Conservation (phyloP, 2,888 invertebrate genomes). For the Phasia obesa region DNA sequence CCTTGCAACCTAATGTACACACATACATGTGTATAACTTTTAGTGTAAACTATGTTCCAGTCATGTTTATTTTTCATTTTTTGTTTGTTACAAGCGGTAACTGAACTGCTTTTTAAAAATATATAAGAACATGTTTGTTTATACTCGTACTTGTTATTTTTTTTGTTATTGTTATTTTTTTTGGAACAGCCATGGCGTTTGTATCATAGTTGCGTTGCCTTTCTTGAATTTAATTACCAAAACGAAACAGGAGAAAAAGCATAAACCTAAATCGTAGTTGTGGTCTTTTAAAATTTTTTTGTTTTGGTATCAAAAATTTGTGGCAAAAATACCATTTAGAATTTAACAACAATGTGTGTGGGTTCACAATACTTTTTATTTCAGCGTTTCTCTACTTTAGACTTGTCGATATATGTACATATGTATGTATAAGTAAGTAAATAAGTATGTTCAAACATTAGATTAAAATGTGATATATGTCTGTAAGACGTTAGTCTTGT, state of each 20-base stretch:
- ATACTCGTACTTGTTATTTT: too few species aligned
- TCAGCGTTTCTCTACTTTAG: constrained; percentile 26
- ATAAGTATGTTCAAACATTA: neutral
- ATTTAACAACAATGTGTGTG: constrained; percentile 59
- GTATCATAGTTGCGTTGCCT: constrained; percentile 58
- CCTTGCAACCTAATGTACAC: constrained; percentile 32
- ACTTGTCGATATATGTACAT: constrained; percentile 2
- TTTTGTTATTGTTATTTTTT: neutral
- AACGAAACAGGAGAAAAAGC: constrained; percentile 29
- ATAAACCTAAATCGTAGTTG: constrained; percentile 1
- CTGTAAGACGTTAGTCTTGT: constrained; percentile 31
- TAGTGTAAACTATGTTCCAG: constrained; percentile 52
- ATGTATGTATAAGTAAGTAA: too few species aligned
- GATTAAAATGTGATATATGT: constrained; percentile 66
- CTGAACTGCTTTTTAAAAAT: constrained; percentile 55
- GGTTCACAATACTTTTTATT: constrained; percentile 54
- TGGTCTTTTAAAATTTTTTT: constrained; percentile 22
- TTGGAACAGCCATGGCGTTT: constrained; percentile 50
- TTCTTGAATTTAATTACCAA: constrained; percentile 68
- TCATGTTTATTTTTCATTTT: constrained; percentile 48
- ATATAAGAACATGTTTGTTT: too few species aligned
- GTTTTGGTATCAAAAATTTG: neutral
- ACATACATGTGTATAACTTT: neutral
- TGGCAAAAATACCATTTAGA: constrained; percentile 57
- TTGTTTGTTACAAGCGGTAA: constrained; percentile 26